Conservation (phyloP, 2,113 vertebrate genomes). For the Hipposideros armiger region DNA sequence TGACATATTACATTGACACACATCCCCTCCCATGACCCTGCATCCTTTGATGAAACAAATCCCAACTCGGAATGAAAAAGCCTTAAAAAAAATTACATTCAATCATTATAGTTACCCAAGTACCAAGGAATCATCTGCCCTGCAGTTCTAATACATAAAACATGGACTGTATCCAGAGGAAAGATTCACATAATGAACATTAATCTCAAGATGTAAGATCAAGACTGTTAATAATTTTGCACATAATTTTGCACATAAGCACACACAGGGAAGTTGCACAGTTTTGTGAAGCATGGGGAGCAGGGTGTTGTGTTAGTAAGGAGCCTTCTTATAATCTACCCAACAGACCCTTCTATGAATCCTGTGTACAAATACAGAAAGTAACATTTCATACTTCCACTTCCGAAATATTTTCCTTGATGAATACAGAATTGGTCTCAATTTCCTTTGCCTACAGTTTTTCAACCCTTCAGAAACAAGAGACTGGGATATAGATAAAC, state of each 20-base stretch:
- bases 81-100: neutral
- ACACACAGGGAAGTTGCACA: slow-evolving; percentile 30
- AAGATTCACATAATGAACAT: slow-evolving; percentile 22
- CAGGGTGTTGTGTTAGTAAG: neutral
- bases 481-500: neutral
- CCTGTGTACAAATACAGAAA: slow-evolving; percentile 8
- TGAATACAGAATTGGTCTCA: neutral
- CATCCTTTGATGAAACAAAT: slow-evolving; percentile 34
- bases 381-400: neutral
- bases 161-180: neutral
- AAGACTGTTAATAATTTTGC: slow-evolving; percentile 44
- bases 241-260: slow-evolving; percentile 5
- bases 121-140: neutral
- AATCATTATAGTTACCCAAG: slow-evolving; percentile 32
- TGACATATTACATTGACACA: slow-evolving; percentile 59
- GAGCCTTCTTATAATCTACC: neutral
- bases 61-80: neutral
- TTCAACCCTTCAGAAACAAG: slow-evolving; percentile 18
- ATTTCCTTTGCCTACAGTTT: neutral
- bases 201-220: slow-evolving; percentile 16
- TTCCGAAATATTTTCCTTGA: slow-evolving; percentile 5
- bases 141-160: slow-evolving; percentile 34
- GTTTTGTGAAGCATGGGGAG: neutral
- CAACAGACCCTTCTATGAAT: neutral
- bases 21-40: slow-evolving; percentile 54